Evolutionary conservation across 2,113 vertebrate species (phyloP).

Genomic region (Pionites leucogaster): DNA sequence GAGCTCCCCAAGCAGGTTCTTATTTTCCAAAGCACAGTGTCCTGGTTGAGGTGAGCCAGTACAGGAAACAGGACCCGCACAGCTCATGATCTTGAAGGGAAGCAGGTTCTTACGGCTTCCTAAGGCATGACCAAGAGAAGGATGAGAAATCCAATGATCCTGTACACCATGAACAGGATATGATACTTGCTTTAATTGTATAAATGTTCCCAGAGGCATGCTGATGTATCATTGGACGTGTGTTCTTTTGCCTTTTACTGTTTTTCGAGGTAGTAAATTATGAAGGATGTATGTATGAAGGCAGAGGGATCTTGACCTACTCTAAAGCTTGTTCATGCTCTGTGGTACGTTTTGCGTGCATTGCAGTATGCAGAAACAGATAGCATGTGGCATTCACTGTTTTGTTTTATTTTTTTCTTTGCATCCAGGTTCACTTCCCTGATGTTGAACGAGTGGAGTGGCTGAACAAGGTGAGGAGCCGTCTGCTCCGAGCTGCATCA

Average conservation of each 20-base stretch:
- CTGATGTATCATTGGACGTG: neutral
- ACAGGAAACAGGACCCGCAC: neutral
- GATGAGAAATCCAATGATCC: constrained; percentile 19
- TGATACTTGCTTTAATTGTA: constrained; percentile 29
- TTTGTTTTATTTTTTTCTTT: constrained; percentile 9
- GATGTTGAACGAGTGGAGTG: constrained; percentile 92
- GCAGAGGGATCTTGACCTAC: neutral
- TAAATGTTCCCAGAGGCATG: neutral
- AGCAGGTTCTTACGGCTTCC: neutral
- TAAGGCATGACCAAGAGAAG: neutral
- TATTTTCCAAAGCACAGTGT: neutral
- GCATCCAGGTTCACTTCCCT: constrained; percentile 86
- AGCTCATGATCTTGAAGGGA: neutral
- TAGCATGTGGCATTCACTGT: neutral
- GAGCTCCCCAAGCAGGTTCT: neutral
- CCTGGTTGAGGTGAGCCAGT: neutral
- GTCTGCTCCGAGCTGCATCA: constrained; percentile 52
- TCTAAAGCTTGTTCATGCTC: neutral
- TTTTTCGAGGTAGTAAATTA: neutral
- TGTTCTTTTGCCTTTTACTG: neutral
- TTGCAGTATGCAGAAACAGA: neutral
- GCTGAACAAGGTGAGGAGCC: constrained; percentile 91
- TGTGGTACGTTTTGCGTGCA: neutral
- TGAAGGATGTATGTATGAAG: neutral
- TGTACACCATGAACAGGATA: constrained; percentile 17